A percentile compares a stretch with the other conserved stretches of the same genome.
These are phyloP conservation scores for Apotomis betuletana DNA, from an alignment of 2,888 invertebrate genomes.

Conservation along the genomic window DNA sequence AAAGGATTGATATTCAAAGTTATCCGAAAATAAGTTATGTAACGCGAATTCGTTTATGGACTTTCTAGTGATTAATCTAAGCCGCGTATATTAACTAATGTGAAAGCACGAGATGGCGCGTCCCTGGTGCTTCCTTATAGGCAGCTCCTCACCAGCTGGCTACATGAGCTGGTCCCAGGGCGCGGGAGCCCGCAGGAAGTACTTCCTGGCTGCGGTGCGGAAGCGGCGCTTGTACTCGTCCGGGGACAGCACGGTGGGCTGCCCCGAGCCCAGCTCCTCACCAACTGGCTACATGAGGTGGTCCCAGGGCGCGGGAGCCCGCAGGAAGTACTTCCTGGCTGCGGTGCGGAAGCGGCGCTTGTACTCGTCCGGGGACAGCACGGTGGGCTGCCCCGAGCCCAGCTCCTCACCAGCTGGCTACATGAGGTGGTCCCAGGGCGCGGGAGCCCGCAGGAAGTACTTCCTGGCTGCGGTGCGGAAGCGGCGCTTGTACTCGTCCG, in stretches of 20 bases:
- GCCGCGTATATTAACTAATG: too few species aligned
- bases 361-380: constrained; percentile 97
- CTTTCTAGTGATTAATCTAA: too few species aligned
- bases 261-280: constrained; percentile 97
- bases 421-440: constrained; percentile 88
- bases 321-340: constrained; percentile 95
- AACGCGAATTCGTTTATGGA: too few species aligned
- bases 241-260: constrained; percentile 98
- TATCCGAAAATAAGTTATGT: too few species aligned
- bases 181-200: constrained; percentile 95
- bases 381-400: constrained; percentile 97
- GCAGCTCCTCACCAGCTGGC: constrained; percentile 92
- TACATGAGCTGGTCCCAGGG: constrained; percentile 87
- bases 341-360: constrained; percentile 94
- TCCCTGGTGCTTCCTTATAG: too few species aligned
- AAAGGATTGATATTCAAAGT: too few species aligned
- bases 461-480: constrained; percentile 97
- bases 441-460: constrained; percentile 95
- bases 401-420: constrained; percentile 93
- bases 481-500: constrained; percentile 93
- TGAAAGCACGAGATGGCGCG: too few species aligned
- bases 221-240: constrained; percentile 95
- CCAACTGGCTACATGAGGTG: constrained; percentile 84
- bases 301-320: constrained; percentile 93
- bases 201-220: constrained; percentile 95